A percentile compares a stretch with the other conserved stretches of the same genome.
Evolutionary conservation across 2,888 invertebrate genomes (phyloP).

Genomic region (Ceraclea dissimilis): DNA sequence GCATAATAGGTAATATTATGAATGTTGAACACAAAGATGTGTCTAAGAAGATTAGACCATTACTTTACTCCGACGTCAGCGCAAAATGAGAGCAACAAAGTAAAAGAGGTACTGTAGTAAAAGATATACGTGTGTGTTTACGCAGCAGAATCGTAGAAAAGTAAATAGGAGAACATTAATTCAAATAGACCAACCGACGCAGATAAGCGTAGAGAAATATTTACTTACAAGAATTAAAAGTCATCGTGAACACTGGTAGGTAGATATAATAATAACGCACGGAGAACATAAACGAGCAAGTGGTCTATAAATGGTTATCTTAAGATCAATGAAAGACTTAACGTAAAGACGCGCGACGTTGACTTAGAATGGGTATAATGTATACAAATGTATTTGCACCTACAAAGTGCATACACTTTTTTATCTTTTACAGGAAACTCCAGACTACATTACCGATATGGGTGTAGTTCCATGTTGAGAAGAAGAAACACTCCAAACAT

Average conservation of each 20-base stretch:
- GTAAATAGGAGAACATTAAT: conserved; percentile 16
- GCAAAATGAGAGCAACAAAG: conserved; percentile 12
- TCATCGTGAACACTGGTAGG: conserved; percentile 15
- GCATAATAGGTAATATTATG: background rate
- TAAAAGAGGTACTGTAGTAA: conserved; percentile 5
- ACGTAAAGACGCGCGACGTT: conserved; percentile 9
- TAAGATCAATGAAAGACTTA: conserved; percentile 19
- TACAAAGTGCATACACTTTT: background rate
- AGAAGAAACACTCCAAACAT: background rate
- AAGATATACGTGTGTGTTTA: conserved; percentile 4
- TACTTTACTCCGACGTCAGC: conserved; percentile 11
- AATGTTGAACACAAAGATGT: background rate
- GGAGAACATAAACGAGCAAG: conserved; percentile 14
- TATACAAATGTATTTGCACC: conserved; percentile 10
- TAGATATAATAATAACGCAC: conserved; percentile 15
- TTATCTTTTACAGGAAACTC: background rate
- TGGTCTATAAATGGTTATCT: conserved; percentile 26
- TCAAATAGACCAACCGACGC: conserved; percentile 21
- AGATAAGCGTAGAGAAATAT: conserved; percentile 20
- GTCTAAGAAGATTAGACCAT: conserved; percentile 5
- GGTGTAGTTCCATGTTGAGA: background rate
- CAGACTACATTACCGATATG: background rate
- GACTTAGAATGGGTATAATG: conserved; percentile 6
- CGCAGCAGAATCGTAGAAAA: background rate
- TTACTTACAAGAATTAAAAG: conserved; percentile 23